These are phyloP conservation scores for Metellina segmentata DNA, from an alignment of 2,888 invertebrate genomes.

Conservation along the genomic window DNA sequence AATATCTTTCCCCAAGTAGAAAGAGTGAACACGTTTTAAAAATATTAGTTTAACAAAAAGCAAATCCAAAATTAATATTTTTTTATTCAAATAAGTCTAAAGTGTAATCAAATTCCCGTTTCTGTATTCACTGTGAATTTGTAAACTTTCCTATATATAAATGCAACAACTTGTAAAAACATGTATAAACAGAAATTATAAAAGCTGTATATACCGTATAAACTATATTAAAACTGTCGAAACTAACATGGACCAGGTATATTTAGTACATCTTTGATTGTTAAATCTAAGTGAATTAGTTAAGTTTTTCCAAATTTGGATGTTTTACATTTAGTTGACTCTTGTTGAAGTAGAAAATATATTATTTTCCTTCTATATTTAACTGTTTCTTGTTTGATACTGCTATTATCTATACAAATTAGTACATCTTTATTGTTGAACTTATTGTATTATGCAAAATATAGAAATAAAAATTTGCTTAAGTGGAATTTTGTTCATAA, in stretches of 20 bases:
- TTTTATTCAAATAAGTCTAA: not conserved
- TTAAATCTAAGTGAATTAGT: not conserved
- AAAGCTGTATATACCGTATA: not conserved
- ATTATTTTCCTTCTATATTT: conserved; percentile 21
- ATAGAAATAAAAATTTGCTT: conserved; percentile 65
- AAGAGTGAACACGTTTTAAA: no score
- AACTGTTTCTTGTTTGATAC: conserved; percentile 25
- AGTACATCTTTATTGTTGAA: conserved; percentile 48
- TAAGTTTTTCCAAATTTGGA: not conserved
- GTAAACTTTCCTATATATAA: not conserved
- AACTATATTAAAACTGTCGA: not conserved
- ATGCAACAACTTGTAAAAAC: conserved; percentile 2
- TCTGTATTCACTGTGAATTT: not conserved
- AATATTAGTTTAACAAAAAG: no score
- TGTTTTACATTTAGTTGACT: not conserved
- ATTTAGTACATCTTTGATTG: not conserved
- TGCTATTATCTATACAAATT: conserved; percentile 8
- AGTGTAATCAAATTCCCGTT: no score
- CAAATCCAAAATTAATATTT: not conserved
- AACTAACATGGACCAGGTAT: not conserved
- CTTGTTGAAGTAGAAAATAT: not conserved
- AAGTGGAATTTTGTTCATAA: not conserved
- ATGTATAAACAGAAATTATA: conserved; percentile 6
- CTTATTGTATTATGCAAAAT: conserved; percentile 47
- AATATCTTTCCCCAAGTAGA: no score